Evolutionary conservation across 2,888 invertebrate genomes (phyloP), one percentile per base, ranked within the genome.

Genomic region (Zhuqinia jingwanae): DNA sequence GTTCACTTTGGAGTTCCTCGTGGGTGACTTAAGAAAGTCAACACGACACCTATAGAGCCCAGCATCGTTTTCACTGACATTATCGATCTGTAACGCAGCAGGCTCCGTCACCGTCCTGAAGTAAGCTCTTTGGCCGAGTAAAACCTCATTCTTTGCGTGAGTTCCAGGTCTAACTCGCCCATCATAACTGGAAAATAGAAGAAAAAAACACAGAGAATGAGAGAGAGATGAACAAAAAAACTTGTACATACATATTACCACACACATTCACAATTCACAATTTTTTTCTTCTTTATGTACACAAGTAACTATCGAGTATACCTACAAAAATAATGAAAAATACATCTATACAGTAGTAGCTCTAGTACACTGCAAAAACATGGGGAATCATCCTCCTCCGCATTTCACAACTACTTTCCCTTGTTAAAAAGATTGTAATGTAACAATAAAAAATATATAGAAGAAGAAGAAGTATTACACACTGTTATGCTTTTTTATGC

Each of bases 21-120:
- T 92, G 42, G 92, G 92, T 10, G 92, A 92, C 86, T 92, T 92
- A 82, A 91, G 91, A 90, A 92, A 92, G 89, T 92, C 92, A 45
- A 92, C 92, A 75, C 92, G 90, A 89, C 92, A 92, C 65, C 88
- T 80, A 89, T 92, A 92, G 27, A 92, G 90, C 1, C 92, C 92
- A 50, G 92, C 92, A 89, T 92, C 92, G 45, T 79, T 82, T 65
- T 90, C 91, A 70, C 89, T 89, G 68, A 91, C 91, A 79, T 90
- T 91, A 87, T 91, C 91, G 86, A 92, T 90, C 82, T 90, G 91
- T 15, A 91, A 89, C 25, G 91, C 91, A 25, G 91, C 91, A 68
- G 91, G 90, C 80, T 91, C 91, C 81, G 89, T 89, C 65, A 87
- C 80, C 70, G 76, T 87, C 80, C 91, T 90, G 87, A 92, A 91